Evolutionary conservation across 2,113 vertebrate genomes (phyloP), one percentile per base, ranked within the genome.

Genomic region (Holacanthus passer): DNA sequence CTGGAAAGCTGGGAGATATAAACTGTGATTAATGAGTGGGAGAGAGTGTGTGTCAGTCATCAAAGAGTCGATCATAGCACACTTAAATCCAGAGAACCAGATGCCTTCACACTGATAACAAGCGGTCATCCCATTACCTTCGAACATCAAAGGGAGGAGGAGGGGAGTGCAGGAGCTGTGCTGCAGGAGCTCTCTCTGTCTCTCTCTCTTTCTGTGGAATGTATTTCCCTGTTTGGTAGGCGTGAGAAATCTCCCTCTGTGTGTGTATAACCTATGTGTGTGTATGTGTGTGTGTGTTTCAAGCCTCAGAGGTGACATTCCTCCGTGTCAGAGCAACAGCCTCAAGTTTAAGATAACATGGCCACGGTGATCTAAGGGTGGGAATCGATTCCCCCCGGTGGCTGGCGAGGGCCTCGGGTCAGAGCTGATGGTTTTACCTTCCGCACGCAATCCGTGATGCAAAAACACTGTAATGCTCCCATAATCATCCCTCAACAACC

Each of bases 321-420:
- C 89, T 93, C 60, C 24, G 19, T 90, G 87, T 91, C 90, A 95
- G 92, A 92, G 87, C 86, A 90, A 91, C 91, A 92, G 91, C 91
- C 92, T 94, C 94, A 93, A 93, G 93, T 95, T 95, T 95, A 94
- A 93, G 92, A 94, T 93, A 95, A 95, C 93, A 95, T 63, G 52
- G 91, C 89, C 90, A 93, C 81, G 93, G 91, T 92, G 90, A 93
- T 94, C 88, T 94, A 82, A 92, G 93, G 94, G 89, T 91, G 94
- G 93, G 93, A 95, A 95, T 95, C 83, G 84, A 94, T 94, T 94
- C 87, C 90, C 88, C 88, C 77, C 77, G 45, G 79, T 85, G 89
- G 90, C 84, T 87, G 89, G 79, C 6, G 47, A 84, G 90, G 89
- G 81, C 81, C 90, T 73, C 68, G 45, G 91, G 91, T 94, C 94